Conservation (phyloP, 1,140 invertebrate genomes). For the Bombus haemorrhoidalis region DNA sequence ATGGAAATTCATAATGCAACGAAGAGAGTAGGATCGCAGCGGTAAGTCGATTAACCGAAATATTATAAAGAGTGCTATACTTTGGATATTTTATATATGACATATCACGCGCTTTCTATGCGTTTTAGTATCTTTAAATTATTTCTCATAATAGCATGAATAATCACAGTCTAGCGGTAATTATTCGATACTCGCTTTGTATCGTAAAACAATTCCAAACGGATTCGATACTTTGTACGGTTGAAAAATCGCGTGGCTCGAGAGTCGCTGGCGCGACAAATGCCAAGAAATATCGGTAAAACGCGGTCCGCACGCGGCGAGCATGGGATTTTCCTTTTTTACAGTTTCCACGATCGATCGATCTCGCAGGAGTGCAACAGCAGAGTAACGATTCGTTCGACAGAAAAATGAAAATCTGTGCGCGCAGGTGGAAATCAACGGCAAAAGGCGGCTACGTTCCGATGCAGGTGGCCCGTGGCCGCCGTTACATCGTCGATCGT, state of each 20-base stretch:
- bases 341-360: neutral
- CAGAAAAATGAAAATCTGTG: slow-evolving; percentile 32
- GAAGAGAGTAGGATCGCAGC: too few species aligned
- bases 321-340: neutral
- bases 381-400: slow-evolving; percentile 5
- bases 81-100: too few species aligned
- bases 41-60: too few species aligned
- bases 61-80: too few species aligned
- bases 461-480: neutral
- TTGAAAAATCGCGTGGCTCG: neutral
- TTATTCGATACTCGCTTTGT: too few species aligned
- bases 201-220: too few species aligned
- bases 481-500: neutral
- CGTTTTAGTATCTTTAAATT: too few species aligned
- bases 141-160: too few species aligned
- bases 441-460: neutral
- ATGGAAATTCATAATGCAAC: too few species aligned
- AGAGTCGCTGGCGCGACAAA: neutral
- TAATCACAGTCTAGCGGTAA: too few species aligned
- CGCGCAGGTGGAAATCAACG: slow-evolving; percentile 27
- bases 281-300: neutral
- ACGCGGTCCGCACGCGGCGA: neutral
- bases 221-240: neutral
- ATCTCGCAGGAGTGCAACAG: neutral
- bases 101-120: too few species aligned